These are phyloP conservation scores for Beroe forskalii DNA, from an alignment of 37 sponge, comb jelly and placozoan genomes.

Conservation along the genomic window DNA sequence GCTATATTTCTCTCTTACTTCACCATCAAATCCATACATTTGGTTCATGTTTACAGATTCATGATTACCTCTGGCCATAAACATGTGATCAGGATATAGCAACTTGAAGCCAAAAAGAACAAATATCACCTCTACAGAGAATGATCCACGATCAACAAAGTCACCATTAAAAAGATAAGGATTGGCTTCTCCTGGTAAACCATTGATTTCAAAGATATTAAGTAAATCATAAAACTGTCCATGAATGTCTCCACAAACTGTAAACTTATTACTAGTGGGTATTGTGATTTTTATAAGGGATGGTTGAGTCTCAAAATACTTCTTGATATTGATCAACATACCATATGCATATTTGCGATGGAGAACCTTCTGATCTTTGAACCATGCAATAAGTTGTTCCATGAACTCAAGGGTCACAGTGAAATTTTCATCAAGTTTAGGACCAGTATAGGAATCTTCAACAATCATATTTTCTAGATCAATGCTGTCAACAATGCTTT, in stretches of 20 bases:
- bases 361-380: conserved; percentile 81
- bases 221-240: conserved; percentile 97
- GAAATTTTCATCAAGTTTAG: conserved; percentile 73
- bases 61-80: conserved; percentile 97
- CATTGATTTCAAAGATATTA: conserved; percentile 95
- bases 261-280: conserved; percentile 83
- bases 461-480: conserved; percentile 68
- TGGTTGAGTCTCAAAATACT: conserved; percentile 69
- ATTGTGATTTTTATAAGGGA: conserved; percentile 79
- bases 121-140: conserved; percentile 91
- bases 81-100: conserved; percentile 87
- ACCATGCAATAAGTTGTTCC: conserved; percentile 75
- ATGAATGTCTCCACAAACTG: conserved; percentile 98
- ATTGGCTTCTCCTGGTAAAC: conserved; percentile 84
- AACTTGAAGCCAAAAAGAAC: conserved; percentile 91
- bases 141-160: conserved; percentile 97
- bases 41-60: conserved; percentile 91
- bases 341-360: conserved; percentile 93
- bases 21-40: conserved; percentile 99
- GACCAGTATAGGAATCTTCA: conserved; percentile 86
- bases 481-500: conserved; percentile 68
- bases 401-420: conserved; percentile 85
- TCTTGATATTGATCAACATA: conserved; percentile 76
- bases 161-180: conserved; percentile 93
- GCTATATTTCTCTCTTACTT: conserved; percentile 87